Percentiles rank a stretch among this genome's conserved stretches.
phyloP scores from a whole-genome alignment of 2,888 invertebrate genomes.

The Octonoba sinensis region DNA sequence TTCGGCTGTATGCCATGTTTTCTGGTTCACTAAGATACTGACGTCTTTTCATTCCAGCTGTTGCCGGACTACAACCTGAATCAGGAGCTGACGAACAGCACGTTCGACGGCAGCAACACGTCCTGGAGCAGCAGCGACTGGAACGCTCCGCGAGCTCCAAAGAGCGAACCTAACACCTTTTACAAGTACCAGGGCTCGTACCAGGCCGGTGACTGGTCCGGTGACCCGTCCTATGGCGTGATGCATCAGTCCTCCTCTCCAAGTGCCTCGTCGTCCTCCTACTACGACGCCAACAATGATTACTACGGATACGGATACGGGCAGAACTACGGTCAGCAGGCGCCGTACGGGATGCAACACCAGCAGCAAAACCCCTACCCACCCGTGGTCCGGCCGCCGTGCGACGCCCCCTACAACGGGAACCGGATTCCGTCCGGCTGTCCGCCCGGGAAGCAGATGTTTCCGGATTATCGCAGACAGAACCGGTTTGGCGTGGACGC shows the following conservation, averaged over 20 bases:
- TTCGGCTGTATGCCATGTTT: too few relatives aligned
- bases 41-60: not conserved
- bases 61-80: slow-evolving; percentile 15
- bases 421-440: slow-evolving; percentile 47
- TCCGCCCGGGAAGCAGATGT: slow-evolving; percentile 21
- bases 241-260: slow-evolving; percentile 44
- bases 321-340: not conserved
- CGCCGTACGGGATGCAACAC: slow-evolving; percentile 13
- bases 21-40: too few relatives aligned
- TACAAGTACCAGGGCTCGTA: slow-evolving; percentile 26
- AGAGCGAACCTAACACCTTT: slow-evolving; percentile 19
- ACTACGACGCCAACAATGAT: slow-evolving; percentile 37
- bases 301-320: slow-evolving; percentile 33
- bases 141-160: slow-evolving; percentile 11
- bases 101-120: slow-evolving; percentile 41
- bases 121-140: slow-evolving; percentile 54
- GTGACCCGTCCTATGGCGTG: slow-evolving; percentile 32
- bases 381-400: not conserved
- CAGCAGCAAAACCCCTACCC: slow-evolving; percentile 5
- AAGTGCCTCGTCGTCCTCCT: slow-evolving; percentile 48
- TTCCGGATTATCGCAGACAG: slow-evolving; percentile 30
- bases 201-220: slow-evolving; percentile 32
- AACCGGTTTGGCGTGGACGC: slow-evolving; percentile 20
- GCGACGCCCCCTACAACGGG: slow-evolving; percentile 10
- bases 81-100: slow-evolving; percentile 14